A percentile compares a stretch with the other conserved stretches of the same genome.
Evolutionary conservation across 2,113 vertebrate genomes (phyloP).

Genomic region (Pagrus major): DNA sequence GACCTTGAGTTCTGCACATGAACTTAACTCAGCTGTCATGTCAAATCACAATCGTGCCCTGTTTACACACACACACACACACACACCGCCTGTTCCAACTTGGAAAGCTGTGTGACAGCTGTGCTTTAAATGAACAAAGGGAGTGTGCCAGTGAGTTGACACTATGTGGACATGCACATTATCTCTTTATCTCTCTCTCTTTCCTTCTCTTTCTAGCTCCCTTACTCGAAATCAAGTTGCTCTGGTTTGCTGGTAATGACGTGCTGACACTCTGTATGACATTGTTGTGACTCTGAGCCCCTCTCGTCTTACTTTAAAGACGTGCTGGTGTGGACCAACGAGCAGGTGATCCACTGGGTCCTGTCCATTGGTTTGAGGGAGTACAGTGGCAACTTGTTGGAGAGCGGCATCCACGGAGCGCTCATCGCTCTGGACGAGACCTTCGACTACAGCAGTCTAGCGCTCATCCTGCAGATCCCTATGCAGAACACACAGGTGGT

Average conservation of each 20-base stretch:
- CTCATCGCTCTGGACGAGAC: slow-evolving; percentile 94
- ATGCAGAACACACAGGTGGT: slow-evolving; percentile 97
- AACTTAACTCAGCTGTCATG: slow-evolving; percentile 83
- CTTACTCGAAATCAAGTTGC: background rate
- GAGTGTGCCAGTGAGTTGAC: slow-evolving; percentile 76
- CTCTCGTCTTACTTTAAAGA: slow-evolving; percentile 81
- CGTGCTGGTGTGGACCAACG: slow-evolving; percentile 96
- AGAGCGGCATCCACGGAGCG: slow-evolving; percentile 93
- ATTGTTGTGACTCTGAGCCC: background rate
- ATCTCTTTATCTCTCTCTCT: slow-evolving; percentile 59
- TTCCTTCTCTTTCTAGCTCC: slow-evolving; percentile 21
- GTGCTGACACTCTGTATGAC: background rate
- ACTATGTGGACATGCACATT: slow-evolving; percentile 67
- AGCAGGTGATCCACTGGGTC: slow-evolving; percentile 96
- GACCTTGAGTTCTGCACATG: slow-evolving; percentile 81
- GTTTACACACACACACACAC: slow-evolving; percentile 61
- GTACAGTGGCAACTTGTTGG: slow-evolving; percentile 90
- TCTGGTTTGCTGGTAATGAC: background rate
- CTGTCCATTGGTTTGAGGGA: slow-evolving; percentile 95
- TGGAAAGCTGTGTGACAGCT: slow-evolving; percentile 80
- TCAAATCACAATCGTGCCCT: slow-evolving; percentile 72
- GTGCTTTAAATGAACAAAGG: slow-evolving; percentile 81
- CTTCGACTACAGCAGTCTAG: slow-evolving; percentile 95
- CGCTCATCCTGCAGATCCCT: slow-evolving; percentile 95
- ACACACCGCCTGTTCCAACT: slow-evolving; percentile 76